Base-by-base conservation (phyloP, 2,797 vertebrate species). In the Myotis planiceps region DNA sequence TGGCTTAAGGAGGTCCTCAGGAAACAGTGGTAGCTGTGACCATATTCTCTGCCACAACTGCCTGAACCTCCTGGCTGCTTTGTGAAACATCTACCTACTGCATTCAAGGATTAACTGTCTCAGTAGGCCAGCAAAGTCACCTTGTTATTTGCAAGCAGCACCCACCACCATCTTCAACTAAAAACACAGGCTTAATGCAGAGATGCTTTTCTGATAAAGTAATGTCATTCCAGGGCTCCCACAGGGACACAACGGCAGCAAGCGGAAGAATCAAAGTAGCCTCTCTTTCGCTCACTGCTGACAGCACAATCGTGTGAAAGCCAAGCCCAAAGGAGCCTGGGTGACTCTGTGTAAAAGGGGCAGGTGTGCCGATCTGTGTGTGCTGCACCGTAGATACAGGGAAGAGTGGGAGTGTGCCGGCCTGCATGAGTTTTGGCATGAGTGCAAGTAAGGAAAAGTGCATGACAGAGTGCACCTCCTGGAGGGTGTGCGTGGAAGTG, bases 51-150 rank as follows among this genome's bases (percentile, higher is more conserved):
- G 45, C 15, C 27, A 37, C 74, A 80, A n/a, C 4, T 37, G 42
- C 72, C 87, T 37, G 74, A 58, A 53, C 60, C n/a, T 95, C 25
- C 27, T 2, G 6, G 80, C 39, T 90, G 16, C 45, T 89, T 53
- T 72, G 60, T 82, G 39, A 90, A 94, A 72, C 27, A 55, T 9
- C 19, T 23, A 2, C 25, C n/a, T 34, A 13, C 10, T 18, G 6
- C 15, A 29, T 37, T 55, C 21, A 47, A 94, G 68, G 71, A 55
- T 27, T 21, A 69, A 85, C 39, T 92, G 47, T 45, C 47, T 88
- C 37, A 14, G 39, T 0, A 60, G 42, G 63, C 49, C 82, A 89
- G 65, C 39, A 75, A 86, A 72, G 19, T 53, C 47, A 92, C 23
- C 49, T 49, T 86, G 60, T 58, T 58, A 80, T 34, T 91, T 84